A percentile compares a stretch with the other conserved stretches of the same genome.
Evolutionary conservation across 2,888 invertebrate genomes (phyloP).

Genomic region (Drosophila paranaensis): DNA sequence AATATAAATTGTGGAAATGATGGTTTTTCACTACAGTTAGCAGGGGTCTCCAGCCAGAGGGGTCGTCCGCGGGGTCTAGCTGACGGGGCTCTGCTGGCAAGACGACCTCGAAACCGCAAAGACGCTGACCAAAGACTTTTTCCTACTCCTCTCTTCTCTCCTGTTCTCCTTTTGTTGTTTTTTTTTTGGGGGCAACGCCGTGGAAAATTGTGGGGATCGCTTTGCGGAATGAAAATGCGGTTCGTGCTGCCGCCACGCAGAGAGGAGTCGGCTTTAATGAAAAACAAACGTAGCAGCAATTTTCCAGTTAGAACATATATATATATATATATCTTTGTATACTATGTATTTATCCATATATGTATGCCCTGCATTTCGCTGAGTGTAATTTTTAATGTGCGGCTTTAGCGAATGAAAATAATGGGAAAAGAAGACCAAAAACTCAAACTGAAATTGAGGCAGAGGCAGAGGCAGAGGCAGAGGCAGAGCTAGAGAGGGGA

Average conservation of each 20-base stretch:
- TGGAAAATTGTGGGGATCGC: constrained; percentile 76
- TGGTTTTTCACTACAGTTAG: constrained; percentile 74
- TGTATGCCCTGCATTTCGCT: constrained; percentile 48
- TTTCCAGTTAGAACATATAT: constrained; percentile 72
- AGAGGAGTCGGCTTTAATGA: constrained; percentile 58
- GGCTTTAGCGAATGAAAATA: constrained; percentile 77
- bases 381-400: constrained; percentile 71
- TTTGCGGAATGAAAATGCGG: constrained; percentile 76
- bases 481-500: constrained; percentile 39
- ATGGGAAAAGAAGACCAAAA: constrained; percentile 73
- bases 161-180: too few species aligned
- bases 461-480: constrained; percentile 42
- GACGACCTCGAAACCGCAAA: constrained; percentile 75
- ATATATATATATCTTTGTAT: constrained; percentile 5
- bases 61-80: not conserved
- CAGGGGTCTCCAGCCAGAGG: not conserved
- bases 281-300: constrained; percentile 77
- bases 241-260: constrained; percentile 71
- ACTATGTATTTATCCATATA: not conserved
- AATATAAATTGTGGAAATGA: constrained; percentile 85
- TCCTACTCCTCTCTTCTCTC: not conserved
- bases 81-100: too few species aligned
- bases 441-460: constrained; percentile 75
- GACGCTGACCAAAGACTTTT: constrained; percentile 45
- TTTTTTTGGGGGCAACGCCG: constrained; percentile 55